Percentiles rank a stretch among this genome's conserved stretches.
phyloP scores from a whole-genome alignment of 2,797 vertebrate species.

The Leptodactylus fallax region DNA sequence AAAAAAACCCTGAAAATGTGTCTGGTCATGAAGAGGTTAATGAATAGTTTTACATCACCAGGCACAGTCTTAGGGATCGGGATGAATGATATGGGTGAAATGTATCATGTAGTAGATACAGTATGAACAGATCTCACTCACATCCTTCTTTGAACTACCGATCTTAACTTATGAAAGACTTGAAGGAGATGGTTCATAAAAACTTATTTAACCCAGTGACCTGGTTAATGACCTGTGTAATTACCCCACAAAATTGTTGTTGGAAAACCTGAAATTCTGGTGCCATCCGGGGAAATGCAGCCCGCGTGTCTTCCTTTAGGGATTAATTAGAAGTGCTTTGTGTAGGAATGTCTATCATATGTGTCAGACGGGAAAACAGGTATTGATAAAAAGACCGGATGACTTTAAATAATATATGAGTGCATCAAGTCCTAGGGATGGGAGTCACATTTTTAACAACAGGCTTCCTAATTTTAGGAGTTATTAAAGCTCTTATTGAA shows the following conservation, averaged over 20 bases:
- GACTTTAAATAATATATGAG: neutral
- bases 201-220: slow-evolving; percentile 54
- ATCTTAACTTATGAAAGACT: slow-evolving; percentile 34
- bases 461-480: too few relatives aligned
- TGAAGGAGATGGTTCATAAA: slow-evolving; percentile 33
- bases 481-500: too few relatives aligned
- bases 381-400: neutral
- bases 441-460: too few relatives aligned
- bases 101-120: too few relatives aligned
- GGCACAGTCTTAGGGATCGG: too few relatives aligned
- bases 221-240: slow-evolving; percentile 60
- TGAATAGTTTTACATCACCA: too few relatives aligned
- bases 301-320: slow-evolving; percentile 59
- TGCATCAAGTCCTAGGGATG: neutral
- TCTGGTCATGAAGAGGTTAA: too few relatives aligned
- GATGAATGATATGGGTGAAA: too few relatives aligned
- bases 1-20: too few relatives aligned
- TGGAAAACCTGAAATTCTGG: slow-evolving; percentile 53
- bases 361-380: slow-evolving; percentile 8
- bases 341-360: slow-evolving; percentile 50
- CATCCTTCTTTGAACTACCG: slow-evolving; percentile 30
- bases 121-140: neutral
- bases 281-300: slow-evolving; percentile 41
- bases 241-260: slow-evolving; percentile 53
- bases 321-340: slow-evolving; percentile 59